Percentiles rank a stretch among this genome's conserved stretches.
phyloP scores from a whole-genome alignment of 2,888 invertebrate genomes.

The Stenchaetothrips biformis region DNA sequence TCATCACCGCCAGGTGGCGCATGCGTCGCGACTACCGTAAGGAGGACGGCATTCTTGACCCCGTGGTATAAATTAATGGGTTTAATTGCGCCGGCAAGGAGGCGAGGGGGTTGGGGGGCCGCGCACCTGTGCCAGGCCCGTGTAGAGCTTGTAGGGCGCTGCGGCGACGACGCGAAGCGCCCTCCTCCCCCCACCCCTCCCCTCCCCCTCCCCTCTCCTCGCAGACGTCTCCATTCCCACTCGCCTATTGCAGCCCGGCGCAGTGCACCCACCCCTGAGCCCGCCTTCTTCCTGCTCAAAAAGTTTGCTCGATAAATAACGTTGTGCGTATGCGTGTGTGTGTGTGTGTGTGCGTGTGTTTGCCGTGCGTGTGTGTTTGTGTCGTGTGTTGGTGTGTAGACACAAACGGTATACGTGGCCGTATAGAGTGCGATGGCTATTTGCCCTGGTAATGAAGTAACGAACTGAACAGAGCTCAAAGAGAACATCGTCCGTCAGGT shows the following conservation, averaged over 20 bases:
- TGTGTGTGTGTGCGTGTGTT: neutral
- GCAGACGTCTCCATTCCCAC: no score
- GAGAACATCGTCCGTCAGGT: neutral
- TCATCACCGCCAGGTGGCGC: no score
- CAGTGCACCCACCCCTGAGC: neutral
- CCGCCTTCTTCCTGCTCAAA: neutral
- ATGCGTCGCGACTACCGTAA: no score
- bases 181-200: neutral
- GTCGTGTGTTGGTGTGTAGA: neutral
- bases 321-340: neutral
- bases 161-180: no score
- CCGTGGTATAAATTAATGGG: neutral
- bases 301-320: neutral
- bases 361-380: neutral
- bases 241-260: no score
- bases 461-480: neutral
- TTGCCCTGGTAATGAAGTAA: neutral
- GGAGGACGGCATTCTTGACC: no score
- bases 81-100: neutral
- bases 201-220: neutral
- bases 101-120: neutral
- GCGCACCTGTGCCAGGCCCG: no score
- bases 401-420: neutral
- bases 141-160: no score
- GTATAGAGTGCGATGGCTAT: neutral